These are phyloP conservation scores for Sinocyclocheilus anshuiensis DNA, from an alignment of 2,113 vertebrate species.

Conservation along the genomic window DNA sequence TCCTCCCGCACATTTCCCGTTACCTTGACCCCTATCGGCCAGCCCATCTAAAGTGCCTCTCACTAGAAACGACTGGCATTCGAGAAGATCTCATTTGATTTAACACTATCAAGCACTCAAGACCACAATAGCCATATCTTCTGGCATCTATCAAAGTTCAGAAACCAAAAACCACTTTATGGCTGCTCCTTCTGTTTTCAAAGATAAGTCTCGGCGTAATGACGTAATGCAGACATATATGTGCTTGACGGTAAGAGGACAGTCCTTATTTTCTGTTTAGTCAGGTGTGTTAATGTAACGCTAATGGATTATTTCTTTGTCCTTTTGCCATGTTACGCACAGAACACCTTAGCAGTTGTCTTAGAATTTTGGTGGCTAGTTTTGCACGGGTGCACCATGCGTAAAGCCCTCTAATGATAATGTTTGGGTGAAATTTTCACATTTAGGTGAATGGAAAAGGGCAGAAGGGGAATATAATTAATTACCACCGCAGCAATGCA, in stretches of 20 bases:
- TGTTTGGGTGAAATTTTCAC: not conserved
- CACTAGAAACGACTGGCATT: slow-evolving; percentile 49
- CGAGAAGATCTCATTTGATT: slow-evolving; percentile 62
- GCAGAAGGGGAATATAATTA: slow-evolving; percentile 38
- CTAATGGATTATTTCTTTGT: not conserved
- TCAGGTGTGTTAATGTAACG: not conserved
- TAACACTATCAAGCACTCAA: slow-evolving; percentile 55
- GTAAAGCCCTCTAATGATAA: not conserved
- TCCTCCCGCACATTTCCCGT: slow-evolving; percentile 23
- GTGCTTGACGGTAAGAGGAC: not conserved
- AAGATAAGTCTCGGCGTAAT: slow-evolving; percentile 53
- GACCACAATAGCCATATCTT: slow-evolving; percentile 42
- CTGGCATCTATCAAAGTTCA: slow-evolving; percentile 56
- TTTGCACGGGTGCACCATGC: too few species aligned
- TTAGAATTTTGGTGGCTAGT: not conserved
- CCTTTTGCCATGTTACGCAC: not conserved
- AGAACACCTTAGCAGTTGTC: not conserved
- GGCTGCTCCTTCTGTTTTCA: slow-evolving; percentile 49
- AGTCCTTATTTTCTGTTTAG: not conserved
- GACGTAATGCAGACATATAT: slow-evolving; percentile 23
- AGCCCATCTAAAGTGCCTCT: slow-evolving; percentile 53
- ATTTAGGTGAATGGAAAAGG: slow-evolving; percentile 8
- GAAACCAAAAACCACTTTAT: slow-evolving; percentile 52
- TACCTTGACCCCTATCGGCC: slow-evolving; percentile 53
- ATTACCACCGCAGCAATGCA: slow-evolving; percentile 32